Evolutionary conservation across 2,888 invertebrate species (phyloP), one percentile per base, ranked within the genome.

Genomic region (Spodoptera picta): DNA sequence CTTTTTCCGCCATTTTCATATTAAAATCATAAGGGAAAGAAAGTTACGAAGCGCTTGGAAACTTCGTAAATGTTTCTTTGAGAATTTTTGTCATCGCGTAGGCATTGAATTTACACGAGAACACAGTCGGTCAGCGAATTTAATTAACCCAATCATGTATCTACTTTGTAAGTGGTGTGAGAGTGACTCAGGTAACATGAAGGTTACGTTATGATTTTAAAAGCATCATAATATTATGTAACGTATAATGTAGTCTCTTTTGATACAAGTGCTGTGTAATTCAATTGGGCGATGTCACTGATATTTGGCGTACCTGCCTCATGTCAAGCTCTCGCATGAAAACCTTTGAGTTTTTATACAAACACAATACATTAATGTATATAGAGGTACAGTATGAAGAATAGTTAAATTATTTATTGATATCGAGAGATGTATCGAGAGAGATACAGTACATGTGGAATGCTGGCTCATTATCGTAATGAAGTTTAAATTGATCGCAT

Each of bases 31-130:
- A 36, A 36, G 19, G 7, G 4, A 23, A 46, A 36, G 12, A 31
- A 27, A 44, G 42, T 48, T 24, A 23, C 24, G 9, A 49, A 50
- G 31, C 36, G 41, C 9, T n/a, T 46, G 5, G 31, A 51, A 51
- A 66, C 36, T 58, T 42, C 19, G 24, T 42, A 14, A 19, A 27
- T 10, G 23, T 23, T 41, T 36, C 14, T 19, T 54, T 41, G 11
- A 36, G 36, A n/a, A n/a, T 36, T 27, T 36, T n/a, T 64, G 53
- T 27, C 12, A 23, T 41, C 11, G 19, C 11, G 27, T 45, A 6
- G 14, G 0, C 14, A 31, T 19, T 45, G 10, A 50, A 31, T 50
- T 67, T 42, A 10, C n/a, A n/a, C 19, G 14, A 23, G 36, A 47
- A n/a, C 7, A 45, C 11, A 14, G 3, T 46, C 23, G 19, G 45